Conservation (phyloP, 2,797 vertebrate genomes). For the Danio aesculapii region DNA sequence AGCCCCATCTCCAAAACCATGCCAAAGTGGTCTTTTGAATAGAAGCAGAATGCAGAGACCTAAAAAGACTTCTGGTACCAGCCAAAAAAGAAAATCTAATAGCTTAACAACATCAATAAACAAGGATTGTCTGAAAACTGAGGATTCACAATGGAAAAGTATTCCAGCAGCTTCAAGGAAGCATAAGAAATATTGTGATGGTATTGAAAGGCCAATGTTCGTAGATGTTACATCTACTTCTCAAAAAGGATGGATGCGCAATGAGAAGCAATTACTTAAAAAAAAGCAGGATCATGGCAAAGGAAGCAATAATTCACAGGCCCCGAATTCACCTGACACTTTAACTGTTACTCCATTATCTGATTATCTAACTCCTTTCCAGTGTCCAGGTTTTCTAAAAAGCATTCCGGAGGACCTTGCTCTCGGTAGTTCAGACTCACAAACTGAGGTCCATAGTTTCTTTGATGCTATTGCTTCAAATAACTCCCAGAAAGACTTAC, state of each 20-base stretch:
- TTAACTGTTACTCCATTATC: conserved; percentile 69
- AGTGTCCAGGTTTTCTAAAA: conserved; percentile 64
- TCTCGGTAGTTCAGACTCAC: conserved; percentile 35
- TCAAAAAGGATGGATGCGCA: conserved; percentile 69
- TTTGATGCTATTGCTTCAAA: conserved; percentile 68
- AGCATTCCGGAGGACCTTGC: conserved; percentile 37
- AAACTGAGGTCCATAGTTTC: conserved; percentile 65
- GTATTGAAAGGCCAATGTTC: conserved; percentile 70
- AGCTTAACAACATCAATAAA: conserved; percentile 74
- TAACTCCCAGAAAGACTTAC: conserved; percentile 61
- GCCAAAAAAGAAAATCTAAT: conserved; percentile 77
- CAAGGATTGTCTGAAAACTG: conserved; percentile 75
- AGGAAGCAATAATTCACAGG: conserved; percentile 70
- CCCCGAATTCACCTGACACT: conserved; percentile 72
- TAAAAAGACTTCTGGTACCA: conserved; percentile 70
- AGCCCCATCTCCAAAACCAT: conserved; percentile 61
- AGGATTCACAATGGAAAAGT: conserved; percentile 75
- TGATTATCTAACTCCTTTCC: conserved; percentile 76
- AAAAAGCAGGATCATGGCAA: conserved; percentile 66
- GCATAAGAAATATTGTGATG: conserved; percentile 72
- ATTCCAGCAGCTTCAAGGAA: conserved; percentile 71
- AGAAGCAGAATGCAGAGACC: conserved; percentile 80
- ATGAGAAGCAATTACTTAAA: conserved; percentile 71
- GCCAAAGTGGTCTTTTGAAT: conserved; percentile 74
- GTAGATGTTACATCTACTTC: conserved; percentile 59